Evolutionary conservation across 2,113 vertebrate genomes (phyloP).

Genomic region (Cinclus mexicanus): DNA sequence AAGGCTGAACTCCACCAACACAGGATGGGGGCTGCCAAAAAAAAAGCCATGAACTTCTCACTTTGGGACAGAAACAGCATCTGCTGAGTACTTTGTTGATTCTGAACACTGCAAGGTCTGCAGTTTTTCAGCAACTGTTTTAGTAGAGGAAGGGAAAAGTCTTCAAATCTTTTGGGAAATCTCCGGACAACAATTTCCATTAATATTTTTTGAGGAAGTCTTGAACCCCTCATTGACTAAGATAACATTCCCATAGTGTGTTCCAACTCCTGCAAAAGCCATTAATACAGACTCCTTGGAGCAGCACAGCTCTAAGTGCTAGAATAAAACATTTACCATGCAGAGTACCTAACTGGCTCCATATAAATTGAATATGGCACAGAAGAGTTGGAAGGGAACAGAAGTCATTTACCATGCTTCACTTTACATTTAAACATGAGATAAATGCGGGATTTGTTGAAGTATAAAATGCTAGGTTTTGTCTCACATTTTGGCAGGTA

Average conservation of each 20-base stretch:
- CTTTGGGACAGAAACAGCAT: constrained; percentile 10
- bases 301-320: not conserved
- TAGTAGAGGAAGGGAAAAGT: constrained; percentile 32
- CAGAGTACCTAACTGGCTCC: not conserved
- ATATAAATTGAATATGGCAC: not conserved
- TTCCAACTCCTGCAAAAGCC: constrained; percentile 69
- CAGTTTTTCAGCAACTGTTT: constrained; percentile 53
- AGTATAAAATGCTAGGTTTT: not conserved
- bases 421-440: not conserved
- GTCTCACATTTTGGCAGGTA: not conserved
- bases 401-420: not conserved
- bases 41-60: not conserved
- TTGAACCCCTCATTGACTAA: constrained; percentile 42
- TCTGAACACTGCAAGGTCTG: constrained; percentile 38
- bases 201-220: constrained; percentile 61
- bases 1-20: constrained; percentile 3
- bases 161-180: constrained; percentile 68
- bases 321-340: not conserved
- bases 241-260: constrained; percentile 62
- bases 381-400: not conserved
- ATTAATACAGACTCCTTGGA: constrained; percentile 24
- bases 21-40: not conserved
- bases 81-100: constrained; percentile 37
- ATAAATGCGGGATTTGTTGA: not conserved
- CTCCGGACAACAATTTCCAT: constrained; percentile 61